Conservation (phyloP, 2,797 vertebrate species). For the Sebastes miniatus region DNA sequence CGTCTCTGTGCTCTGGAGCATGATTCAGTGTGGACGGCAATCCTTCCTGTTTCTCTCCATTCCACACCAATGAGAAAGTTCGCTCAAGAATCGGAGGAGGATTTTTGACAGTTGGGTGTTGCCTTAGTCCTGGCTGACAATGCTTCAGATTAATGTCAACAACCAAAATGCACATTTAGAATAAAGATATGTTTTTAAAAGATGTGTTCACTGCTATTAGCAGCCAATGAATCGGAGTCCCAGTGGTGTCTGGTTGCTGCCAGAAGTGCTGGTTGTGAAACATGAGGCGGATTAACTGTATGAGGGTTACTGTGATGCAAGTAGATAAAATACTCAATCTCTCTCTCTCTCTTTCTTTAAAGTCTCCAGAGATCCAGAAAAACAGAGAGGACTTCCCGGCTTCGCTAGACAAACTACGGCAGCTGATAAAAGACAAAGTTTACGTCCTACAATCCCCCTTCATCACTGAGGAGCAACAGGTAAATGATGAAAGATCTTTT, state of each 20-base stretch:
- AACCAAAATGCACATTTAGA: background rate
- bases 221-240: background rate
- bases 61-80: slow-evolving; percentile 3
- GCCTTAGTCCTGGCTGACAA: background rate
- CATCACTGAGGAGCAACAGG: slow-evolving; percentile 51
- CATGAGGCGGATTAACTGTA: background rate
- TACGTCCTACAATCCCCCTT: slow-evolving; percentile 31
- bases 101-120: background rate
- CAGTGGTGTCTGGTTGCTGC: background rate
- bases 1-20: background rate
- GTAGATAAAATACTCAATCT: background rate
- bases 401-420: slow-evolving; percentile 49
- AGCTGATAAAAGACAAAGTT: slow-evolving; percentile 62
- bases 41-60: slow-evolving; percentile 30
- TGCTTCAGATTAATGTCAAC: background rate
- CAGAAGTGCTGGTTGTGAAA: slow-evolving; percentile 25
- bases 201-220: background rate
- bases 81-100: background rate
- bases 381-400: slow-evolving; percentile 34
- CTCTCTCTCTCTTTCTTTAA: slow-evolving; percentile 22
- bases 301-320: slow-evolving; percentile 7
- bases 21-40: background rate
- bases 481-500: slow-evolving; percentile 1
- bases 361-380: slow-evolving; percentile 37
- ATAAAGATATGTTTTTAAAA: background rate